Base-by-base conservation (phyloP, 1,140 invertebrate genomes). In the Zaprionus africanus region DNA sequence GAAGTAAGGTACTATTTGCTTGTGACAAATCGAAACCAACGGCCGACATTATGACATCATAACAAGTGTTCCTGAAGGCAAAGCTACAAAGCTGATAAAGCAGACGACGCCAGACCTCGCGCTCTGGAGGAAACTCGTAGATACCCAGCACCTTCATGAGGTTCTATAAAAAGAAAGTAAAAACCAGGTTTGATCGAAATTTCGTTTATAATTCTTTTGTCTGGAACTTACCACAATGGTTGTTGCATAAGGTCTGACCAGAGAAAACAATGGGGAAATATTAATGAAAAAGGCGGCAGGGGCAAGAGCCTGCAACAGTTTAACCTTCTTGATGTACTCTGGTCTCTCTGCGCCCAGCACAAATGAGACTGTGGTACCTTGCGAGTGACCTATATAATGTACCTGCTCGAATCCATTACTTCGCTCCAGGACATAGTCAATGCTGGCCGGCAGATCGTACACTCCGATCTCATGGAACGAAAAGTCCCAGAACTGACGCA, bases 391-490 rank as follows among this genome's bases (percentile, higher is more conserved):
- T 1, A 93, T 74, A 51, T 93, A 96, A 66, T 92, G 24, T 75
- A 78, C 53, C 93, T 90, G 26, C 83, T 72, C 70, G 19, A 66
- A 75, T 0, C 49, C 65, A 9, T 49, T 86, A 2, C 95, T 96
- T 12, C 61, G 78, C 0, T 92, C 81, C 13, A 96, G 79, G 5
- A 96, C 93, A 82, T 95, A 95, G 73, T 96, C 94, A 17, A 97
- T 94, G 78, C 94, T 94, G 0, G 96, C 95, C 11, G 96, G 95
- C 15, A 96, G 67, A 92, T 97, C 96, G 74, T 94, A 95, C 1
- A 93, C 62, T 1, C 95, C 96, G 90, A 96, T 95, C 90, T 97
- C 95, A 81, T 97, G 95, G 92, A 93, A 96, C 69, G 95, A 96
- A 66, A 85, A 93, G 53, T 93, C 79, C 93, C 93, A 94, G 46